Conservation (phyloP, 2,113 vertebrate species). For the Notothenia coriiceps region DNA sequence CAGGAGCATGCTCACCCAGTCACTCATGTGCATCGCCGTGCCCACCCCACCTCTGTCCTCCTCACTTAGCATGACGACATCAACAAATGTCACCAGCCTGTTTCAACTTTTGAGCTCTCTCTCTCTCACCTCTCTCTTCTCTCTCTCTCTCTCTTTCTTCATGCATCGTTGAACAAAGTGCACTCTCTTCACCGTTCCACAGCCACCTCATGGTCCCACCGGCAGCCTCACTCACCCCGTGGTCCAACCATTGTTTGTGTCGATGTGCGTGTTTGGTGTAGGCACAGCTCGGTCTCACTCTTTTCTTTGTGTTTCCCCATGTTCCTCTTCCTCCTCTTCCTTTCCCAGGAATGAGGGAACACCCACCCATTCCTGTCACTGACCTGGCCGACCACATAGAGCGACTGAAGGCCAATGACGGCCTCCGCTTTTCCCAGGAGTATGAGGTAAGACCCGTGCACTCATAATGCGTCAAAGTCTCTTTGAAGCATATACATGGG, state of each 20-base stretch:
- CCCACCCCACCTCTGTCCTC: slow-evolving; percentile 69
- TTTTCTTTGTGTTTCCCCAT: slow-evolving; percentile 1
- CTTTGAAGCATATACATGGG: slow-evolving; percentile 24
- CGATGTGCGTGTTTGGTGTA: slow-evolving; percentile 8
- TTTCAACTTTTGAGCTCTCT: slow-evolving; percentile 51
- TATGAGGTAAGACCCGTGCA: slow-evolving; percentile 89
- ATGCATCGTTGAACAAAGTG: slow-evolving; percentile 74
- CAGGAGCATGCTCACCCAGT: slow-evolving; percentile 77
- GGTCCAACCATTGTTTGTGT: slow-evolving; percentile 67
- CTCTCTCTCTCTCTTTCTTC: slow-evolving; percentile 39
- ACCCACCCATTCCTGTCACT: slow-evolving; percentile 89
- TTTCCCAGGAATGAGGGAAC: slow-evolving; percentile 90
- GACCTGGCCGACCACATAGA: slow-evolving; percentile 94
- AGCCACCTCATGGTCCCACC: slow-evolving; percentile 76
- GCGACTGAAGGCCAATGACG: slow-evolving; percentile 94
- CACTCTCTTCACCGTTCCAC: slow-evolving; percentile 67
- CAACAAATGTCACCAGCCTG: slow-evolving; percentile 73
- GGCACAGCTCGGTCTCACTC: slow-evolving; percentile 38
- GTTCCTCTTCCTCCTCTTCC: slow-evolving; percentile 8
- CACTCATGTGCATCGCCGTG: slow-evolving; percentile 77
- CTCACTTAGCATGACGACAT: slow-evolving; percentile 79
- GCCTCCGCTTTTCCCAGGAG: slow-evolving; percentile 95
- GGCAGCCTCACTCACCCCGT: slow-evolving; percentile 75
- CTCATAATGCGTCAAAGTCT: slow-evolving; percentile 3
- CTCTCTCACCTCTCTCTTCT: slow-evolving; percentile 23